Base-by-base conservation (phyloP, 2,113 vertebrate species). In the Megaleporinus macrocephalus region DNA sequence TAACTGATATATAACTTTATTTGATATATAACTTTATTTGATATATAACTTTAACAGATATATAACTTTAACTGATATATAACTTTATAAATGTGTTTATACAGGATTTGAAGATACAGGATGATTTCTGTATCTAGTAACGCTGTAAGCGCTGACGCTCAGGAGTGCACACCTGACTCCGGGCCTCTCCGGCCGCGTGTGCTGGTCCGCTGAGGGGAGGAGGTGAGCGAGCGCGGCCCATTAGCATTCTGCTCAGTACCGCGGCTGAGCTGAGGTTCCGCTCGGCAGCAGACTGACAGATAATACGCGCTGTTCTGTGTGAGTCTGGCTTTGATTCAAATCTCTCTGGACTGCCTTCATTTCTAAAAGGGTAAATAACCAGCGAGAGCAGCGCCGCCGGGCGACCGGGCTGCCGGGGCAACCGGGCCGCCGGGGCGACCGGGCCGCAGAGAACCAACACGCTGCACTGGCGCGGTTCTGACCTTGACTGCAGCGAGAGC, bases 281-380 rank as follows among this genome's bases (percentile, higher is more conserved):
- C 77, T 44, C 81, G 7, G 11, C 10, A 5, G 18, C 47, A 66
- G 84, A 89, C 63, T 87, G 86, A 86, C 83, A 81, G 88, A 62
- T 82, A 73, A 83, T 82, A 83, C 33, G 5, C 55, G n/a, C 55
- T 73, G 68, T 59, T 29, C 41, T 33, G 55, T 0, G 4, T 49
- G 36, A 1, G 27, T 26, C 30, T 26, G 16, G 13, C 70, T 74
- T 33, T 59, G 24, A 68, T 61, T 68, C 15, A 41, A 57, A 78
- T 79, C 61, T 79, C 82, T 18, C 61, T 2, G 18, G 70, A 72
- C 76, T 68, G 11, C 47, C 73, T 73, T 73, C 62, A 79, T 79
- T 66, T 83, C 68, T 78, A 16, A 73, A 49, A 63, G 81, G 70
- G 69, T 78, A 78, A 78, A 83, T 73, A 81, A 80, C 44, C 49